Evolutionary conservation across 2,888 invertebrate species (phyloP), one percentile per base, ranked within the genome.

Genomic region (Anthrax anthrax): DNA sequence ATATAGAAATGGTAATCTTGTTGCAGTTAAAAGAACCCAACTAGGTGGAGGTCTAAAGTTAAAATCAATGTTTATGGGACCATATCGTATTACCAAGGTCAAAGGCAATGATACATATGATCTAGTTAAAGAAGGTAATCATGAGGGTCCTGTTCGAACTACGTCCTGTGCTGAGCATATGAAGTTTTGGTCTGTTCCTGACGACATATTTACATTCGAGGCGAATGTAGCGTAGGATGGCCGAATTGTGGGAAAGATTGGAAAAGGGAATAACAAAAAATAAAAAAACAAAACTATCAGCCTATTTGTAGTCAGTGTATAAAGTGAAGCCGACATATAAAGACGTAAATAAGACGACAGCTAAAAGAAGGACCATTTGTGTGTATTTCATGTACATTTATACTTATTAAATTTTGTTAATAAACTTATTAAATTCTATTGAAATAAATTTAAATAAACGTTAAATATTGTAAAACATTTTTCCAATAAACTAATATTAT

Each of bases 1-100:
- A 9, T 46, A 46, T 42, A 23, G 8, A 23, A 8, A 6, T 23
- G 23, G 23, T 19, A 51, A 54, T 1, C 10, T 56, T 18, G 52
- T 53, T 0, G 53, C 52, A n/a, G 50, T 54, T 2, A 50, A 52
- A 18, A 42, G 52, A 1, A 54, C 52, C 1, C 54, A 55, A 27
- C 53, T 42, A 36, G 54, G 52, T 6, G 12, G 46, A 1, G 54
- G 45, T 0, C 12, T 52, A 8, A 53, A 53, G 16, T 13, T 52
- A 4, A 36, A 42, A 17, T 39, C 44, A 13, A 51, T 48, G 12
- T 52, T 41, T 38, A 39, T 52, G 4, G 48, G 50, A 1, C 51
- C 52, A 10, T 52, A 55, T 37, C 47, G 47, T 34, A 17, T 53
- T 1, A 23, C 43, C 0, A 34, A 42, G 4, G 47, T 42, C 10